Conservation (phyloP, 2,113 vertebrate species). For the Elaphurus davidianus region DNA sequence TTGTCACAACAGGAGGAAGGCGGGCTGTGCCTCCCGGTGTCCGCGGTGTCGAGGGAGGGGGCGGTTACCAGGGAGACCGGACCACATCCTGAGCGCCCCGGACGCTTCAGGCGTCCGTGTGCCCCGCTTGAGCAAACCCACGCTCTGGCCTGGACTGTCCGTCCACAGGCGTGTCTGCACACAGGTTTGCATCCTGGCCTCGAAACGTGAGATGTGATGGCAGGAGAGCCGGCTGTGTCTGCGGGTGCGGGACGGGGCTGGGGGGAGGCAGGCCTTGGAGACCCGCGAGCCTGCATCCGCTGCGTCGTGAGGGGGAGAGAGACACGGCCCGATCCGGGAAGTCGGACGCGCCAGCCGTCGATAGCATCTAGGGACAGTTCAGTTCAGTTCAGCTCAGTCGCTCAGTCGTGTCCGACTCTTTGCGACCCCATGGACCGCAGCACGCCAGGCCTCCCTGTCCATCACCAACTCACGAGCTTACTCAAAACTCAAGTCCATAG, state of each 20-base stretch:
- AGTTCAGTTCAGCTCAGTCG: neutral
- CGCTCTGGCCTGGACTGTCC: no score
- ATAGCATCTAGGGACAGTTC: neutral
- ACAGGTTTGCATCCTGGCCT: neutral
- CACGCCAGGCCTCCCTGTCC: neutral
- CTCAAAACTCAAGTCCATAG: neutral
- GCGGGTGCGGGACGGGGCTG: neutral
- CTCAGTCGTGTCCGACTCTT: neutral
- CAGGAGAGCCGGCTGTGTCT: neutral
- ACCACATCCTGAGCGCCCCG: rapidly evolving
- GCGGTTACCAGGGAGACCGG: no score
- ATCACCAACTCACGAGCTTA: neutral
- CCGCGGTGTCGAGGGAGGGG: rapidly evolving
- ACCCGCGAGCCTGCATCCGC: neutral
- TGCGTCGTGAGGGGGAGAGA: neutral
- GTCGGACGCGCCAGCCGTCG: neutral
- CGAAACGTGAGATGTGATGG: neutral
- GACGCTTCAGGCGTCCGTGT: rapidly evolving
- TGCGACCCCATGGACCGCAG: neutral
- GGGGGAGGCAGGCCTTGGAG: neutral
- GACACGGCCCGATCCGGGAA: neutral
- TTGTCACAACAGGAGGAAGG: neutral
- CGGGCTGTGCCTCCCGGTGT: rapidly evolving
- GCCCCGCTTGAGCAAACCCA: neutral
- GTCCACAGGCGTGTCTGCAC: neutral